phyloP scores from a whole-genome alignment of 2,797 vertebrate species.

The Catharus ustulatus region DNA sequence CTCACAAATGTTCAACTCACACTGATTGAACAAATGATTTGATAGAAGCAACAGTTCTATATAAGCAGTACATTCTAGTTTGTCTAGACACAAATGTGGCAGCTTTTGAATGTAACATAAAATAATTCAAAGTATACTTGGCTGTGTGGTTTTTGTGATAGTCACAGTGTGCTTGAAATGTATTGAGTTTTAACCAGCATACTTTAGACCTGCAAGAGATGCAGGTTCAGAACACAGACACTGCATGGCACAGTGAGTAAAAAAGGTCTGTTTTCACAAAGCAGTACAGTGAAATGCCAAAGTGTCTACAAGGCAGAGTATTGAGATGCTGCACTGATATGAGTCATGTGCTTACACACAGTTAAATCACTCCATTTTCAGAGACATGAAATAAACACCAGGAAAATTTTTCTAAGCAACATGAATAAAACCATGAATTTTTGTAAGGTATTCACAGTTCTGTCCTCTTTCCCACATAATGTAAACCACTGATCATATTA shows the following conservation, averaged over 20 bases:
- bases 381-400: conserved; percentile 9
- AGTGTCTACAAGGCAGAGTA: conserved; percentile 27
- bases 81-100: conserved; percentile 17
- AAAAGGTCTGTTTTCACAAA: conserved; percentile 26
- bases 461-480: conserved; percentile 7
- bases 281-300: not conserved
- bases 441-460: conserved; percentile 40
- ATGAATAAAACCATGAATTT: not conserved
- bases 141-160: conserved; percentile 47
- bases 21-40: conserved; percentile 31
- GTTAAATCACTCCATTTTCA: not conserved
- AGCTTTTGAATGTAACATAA: conserved; percentile 3
- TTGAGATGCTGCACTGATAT: not conserved
- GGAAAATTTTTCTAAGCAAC: conserved; percentile 15
- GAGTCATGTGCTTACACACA: not conserved
- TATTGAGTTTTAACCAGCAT: conserved; percentile 36
- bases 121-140: not conserved
- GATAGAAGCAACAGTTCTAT: conserved; percentile 34
- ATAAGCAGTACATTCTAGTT: conserved; percentile 49
- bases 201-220: conserved; percentile 30
- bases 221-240: conserved; percentile 29
- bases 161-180: conserved; percentile 60
- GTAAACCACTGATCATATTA: not conserved
- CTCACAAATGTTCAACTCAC: conserved; percentile 23
- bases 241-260: conserved; percentile 34